Base-by-base conservation (phyloP, 2,797 vertebrate species). In the Macroramphosus scolopax region DNA sequence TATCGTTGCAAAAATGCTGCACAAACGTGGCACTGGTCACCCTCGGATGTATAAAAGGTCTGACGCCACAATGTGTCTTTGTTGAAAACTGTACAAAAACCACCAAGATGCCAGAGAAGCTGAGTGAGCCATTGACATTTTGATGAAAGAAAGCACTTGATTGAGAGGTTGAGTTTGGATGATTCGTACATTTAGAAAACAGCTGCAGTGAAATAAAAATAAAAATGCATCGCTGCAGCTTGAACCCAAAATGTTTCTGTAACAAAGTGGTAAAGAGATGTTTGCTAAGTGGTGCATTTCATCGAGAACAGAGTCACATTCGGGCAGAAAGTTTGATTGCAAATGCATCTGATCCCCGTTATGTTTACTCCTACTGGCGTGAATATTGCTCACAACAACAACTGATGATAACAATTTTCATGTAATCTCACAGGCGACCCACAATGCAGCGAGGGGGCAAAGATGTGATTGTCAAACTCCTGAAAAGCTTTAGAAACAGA, bases 391-490 rank as follows among this genome's bases (percentile, higher is more conserved):
- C 47, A 30, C 42, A 42, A 40, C 17, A 56, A 38, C 17, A 45
- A 39, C 35, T 68, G n/a, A 61, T 39, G 54, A 51, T 40, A 20
- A 10, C 28, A 35, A 48, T n/a, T 15, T 55, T 17, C 47, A 44
- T 58, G 51, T 51, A 50, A 34, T 43, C 34, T 51, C 54, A 46
- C 66, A 38, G 57, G 62, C 20, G 34, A 73, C 52, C 65, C 54
- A 45, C 47, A 32, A 48, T 42, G 70, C 80, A 79, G 75, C 76
- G 54, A 16, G 45, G 75, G 75, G 70, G 63, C 48, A 50, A 70
- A 35, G 24, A 49, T 68, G 54, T 59, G 87, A 88, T 88, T 87
- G 87, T 87, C 85, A 60, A 61, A 61, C 62, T n/a, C 42, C 69
- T 65, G 65, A 70, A 60, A 55, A 61, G 39, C 52, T 59, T 63